Conservation (phyloP, 2,113 vertebrate genomes). For the Rostratula benghalensis region DNA sequence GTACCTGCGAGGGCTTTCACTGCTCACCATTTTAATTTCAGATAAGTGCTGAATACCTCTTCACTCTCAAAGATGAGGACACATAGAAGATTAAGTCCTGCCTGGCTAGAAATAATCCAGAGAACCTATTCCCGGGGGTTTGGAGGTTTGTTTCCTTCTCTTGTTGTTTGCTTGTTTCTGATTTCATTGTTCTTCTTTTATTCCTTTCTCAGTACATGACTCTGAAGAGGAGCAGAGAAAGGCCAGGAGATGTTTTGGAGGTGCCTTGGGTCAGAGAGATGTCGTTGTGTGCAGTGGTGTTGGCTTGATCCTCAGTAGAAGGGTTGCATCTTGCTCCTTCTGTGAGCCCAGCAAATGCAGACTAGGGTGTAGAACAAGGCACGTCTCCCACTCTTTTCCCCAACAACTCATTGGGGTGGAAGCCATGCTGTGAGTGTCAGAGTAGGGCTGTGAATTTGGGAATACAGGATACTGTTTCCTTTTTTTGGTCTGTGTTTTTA, state of each 20-base stretch:
- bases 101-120: constrained; percentile 32
- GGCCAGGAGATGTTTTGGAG: not conserved
- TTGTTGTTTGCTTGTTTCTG: not conserved
- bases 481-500: not conserved
- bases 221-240: not conserved
- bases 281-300: not conserved
- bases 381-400: not conserved
- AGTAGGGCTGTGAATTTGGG: not conserved
- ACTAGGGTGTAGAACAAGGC: accelerated
- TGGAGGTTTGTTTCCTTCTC: constrained; percentile 13
- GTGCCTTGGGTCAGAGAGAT: not conserved
- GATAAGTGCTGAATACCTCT: constrained; percentile 60
- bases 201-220: not conserved
- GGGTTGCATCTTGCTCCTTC: not conserved
- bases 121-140: not conserved
- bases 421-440: accelerated
- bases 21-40: constrained; percentile 68
- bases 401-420: not conserved
- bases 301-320: not conserved
- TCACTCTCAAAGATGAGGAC: constrained; percentile 44
- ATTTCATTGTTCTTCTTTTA: not conserved
- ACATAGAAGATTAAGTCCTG: constrained; percentile 50
- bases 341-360: not conserved
- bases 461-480: not conserved
- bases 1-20: constrained; percentile 58